Percentiles rank a stretch among this genome's conserved stretches.
phyloP scores from a whole-genome alignment of 2,888 invertebrate genomes.

The Chrysolina oricalcia region DNA sequence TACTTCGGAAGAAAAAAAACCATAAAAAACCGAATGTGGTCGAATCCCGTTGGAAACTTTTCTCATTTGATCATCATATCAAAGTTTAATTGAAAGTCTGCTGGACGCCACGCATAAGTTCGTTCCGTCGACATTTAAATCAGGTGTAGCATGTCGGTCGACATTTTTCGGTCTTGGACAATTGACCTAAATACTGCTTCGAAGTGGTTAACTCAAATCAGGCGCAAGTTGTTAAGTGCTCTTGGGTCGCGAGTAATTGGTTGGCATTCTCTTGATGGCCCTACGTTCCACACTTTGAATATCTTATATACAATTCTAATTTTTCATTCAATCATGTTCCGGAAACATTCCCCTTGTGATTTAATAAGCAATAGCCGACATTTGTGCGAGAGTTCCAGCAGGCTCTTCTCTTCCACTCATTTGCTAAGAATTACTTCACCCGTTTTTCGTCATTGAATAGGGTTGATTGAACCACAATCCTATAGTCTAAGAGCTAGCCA shows the following conservation, averaged over 20 bases:
- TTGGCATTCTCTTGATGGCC: background rate
- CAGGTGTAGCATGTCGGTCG: constrained; percentile 20
- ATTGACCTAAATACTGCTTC: constrained; percentile 55
- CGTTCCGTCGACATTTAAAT: constrained; percentile 14
- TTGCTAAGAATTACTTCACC: background rate
- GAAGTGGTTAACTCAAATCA: constrained; percentile 54
- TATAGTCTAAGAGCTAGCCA: too few species aligned
- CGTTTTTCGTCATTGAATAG: background rate
- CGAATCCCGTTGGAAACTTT: background rate
- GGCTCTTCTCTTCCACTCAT: background rate
- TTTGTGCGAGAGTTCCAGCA: background rate
- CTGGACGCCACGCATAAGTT: constrained; percentile 2
- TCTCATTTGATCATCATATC: constrained; percentile 15
- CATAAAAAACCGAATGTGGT: constrained; percentile 8
- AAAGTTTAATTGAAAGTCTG: constrained; percentile 2
- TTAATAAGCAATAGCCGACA: background rate
- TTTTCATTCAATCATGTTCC: background rate
- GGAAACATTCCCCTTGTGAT: background rate
- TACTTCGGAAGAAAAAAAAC: background rate
- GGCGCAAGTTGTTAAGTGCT: constrained; percentile 41
- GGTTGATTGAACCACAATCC: background rate
- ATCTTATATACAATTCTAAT: constrained; percentile 1
- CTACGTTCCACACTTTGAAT: background rate
- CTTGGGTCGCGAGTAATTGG: background rate
- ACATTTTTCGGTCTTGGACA: constrained; percentile 39